Evolutionary conservation across 2,113 vertebrate species (phyloP), one percentile per base, ranked within the genome.

Genomic region (Thamnaconus septentrionalis): DNA sequence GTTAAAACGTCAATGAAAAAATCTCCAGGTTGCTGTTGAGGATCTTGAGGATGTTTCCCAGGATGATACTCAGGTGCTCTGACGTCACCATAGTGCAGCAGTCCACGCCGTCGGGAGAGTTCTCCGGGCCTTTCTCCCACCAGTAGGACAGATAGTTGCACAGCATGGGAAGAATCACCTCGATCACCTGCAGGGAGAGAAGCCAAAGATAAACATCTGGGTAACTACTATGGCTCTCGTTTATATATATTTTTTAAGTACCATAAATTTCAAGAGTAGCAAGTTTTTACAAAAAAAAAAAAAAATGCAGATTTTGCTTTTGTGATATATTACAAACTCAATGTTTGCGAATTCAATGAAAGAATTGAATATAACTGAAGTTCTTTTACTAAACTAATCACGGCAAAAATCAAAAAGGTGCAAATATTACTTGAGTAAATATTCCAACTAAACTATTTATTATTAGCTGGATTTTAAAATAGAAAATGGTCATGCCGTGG

Each of bases 1-100:
- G n/a, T n/a, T n/a, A n/a, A n/a, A n/a, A n/a, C 95, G 4, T 99
- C 97, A 40, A 96, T 98, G 78, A n/a, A n/a, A n/a, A n/a, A n/a
- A n/a, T n/a, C n/a, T 95, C 96, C 76, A 99, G 84, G 81, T 99
- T 99, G 89, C 94, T 99, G 90, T 98, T 98, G 84, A 99, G 95
- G 73, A 99, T 97, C 85, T 93, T 96, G 63, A 99, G 88, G 80
- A 99, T 97, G 80, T 98, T 95, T 50, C 96, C 97, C 79, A 99
- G 92, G 77, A 97, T 85, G 54, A 94, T 87, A 83, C 95, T 97
- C 66, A 97, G 94, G 72, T 98, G 96, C 64, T 98, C 94, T 3
- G 97, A 98, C 0, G 94, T 96, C 82, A 99, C 93, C 68, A 87
- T 94, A 46, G 95, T 98, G 85, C 96, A 96, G 90, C 93, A 96